Conservation (phyloP, 2,113 vertebrate species). For the Siphamia tubifer region DNA sequence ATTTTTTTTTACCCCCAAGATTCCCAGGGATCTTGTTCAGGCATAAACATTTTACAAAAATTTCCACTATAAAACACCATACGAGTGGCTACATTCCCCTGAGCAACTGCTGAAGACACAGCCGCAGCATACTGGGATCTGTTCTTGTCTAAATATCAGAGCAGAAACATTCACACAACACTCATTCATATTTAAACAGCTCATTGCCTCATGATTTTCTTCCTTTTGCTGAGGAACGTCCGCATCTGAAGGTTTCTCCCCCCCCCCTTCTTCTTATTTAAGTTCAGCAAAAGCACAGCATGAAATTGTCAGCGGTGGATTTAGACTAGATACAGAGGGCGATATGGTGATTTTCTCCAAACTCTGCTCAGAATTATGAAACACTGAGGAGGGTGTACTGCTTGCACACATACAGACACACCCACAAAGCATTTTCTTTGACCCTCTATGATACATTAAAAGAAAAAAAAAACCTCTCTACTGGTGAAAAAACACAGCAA, state of each 20-base stretch:
- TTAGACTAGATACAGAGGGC: neutral
- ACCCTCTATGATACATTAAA: constrained; percentile 17
- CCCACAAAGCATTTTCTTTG: constrained; percentile 15
- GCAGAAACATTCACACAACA: constrained; percentile 47
- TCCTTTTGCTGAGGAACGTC: neutral
- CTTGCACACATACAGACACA: constrained; percentile 1
- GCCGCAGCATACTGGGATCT: constrained; percentile 15
- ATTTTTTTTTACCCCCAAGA: neutral
- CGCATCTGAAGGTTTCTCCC: neutral
- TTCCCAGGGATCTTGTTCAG: too few species aligned
- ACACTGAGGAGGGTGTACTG: neutral
- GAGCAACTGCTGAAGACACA: constrained; percentile 15
- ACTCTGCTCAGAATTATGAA: neutral
- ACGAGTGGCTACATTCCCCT: constrained; percentile 7
- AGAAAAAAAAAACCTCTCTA: neutral
- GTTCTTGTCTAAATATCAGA: constrained; percentile 49
- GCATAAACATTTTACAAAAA: too few species aligned
- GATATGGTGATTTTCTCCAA: neutral
- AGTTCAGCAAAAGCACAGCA: constrained; percentile 24
- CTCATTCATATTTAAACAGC: constrained; percentile 61
- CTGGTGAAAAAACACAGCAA: constrained; percentile 20
- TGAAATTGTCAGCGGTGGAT: neutral
- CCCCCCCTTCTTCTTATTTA: constrained; percentile 12
- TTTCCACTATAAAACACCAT: constrained; percentile 9
- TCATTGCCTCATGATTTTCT: constrained; percentile 15